Percentiles rank a stretch among this genome's conserved stretches.
These are phyloP conservation scores for Cephus cinctus DNA, from an alignment of 1,140 invertebrate genomes.

Conservation along the genomic window DNA sequence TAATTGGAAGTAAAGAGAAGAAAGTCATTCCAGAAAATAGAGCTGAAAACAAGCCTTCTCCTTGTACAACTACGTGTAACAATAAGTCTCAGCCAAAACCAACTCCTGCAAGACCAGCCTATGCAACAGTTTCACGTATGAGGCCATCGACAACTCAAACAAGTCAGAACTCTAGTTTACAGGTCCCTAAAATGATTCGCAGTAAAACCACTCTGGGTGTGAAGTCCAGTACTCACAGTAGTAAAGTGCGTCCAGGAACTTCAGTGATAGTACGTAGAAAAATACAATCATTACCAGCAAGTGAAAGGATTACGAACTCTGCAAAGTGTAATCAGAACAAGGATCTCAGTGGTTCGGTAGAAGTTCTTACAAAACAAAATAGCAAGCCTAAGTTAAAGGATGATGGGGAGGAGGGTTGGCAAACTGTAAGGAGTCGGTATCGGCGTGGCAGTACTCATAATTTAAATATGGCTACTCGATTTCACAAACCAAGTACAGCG, in stretches of 20 bases:
- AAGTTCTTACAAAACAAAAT: constrained; percentile 35
- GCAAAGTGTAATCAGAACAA: constrained; percentile 10
- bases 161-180: constrained; percentile 15
- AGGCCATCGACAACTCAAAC: constrained; percentile 28
- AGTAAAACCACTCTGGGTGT: constrained; percentile 51
- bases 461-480: constrained; percentile 53
- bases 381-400: constrained; percentile 29
- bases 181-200: constrained; percentile 40
- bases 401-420: constrained; percentile 63
- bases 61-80: too few species aligned
- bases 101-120: constrained; percentile 39
- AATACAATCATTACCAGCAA: constrained; percentile 21
- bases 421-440: constrained; percentile 62
- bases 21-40: too few species aligned
- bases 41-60: too few species aligned
- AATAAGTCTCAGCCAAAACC: constrained; percentile 20
- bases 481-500: constrained; percentile 58
- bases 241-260: constrained; percentile 34
- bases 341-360: constrained; percentile 41
- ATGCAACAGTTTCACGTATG: constrained; percentile 52
- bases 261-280: constrained; percentile 37
- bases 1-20: too few species aligned
- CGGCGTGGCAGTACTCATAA: constrained; percentile 49
- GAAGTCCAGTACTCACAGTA: constrained; percentile 24
- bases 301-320: too few species aligned